Conservation (phyloP, 2,888 invertebrate genomes). For the Protophormia terraenovae region DNA sequence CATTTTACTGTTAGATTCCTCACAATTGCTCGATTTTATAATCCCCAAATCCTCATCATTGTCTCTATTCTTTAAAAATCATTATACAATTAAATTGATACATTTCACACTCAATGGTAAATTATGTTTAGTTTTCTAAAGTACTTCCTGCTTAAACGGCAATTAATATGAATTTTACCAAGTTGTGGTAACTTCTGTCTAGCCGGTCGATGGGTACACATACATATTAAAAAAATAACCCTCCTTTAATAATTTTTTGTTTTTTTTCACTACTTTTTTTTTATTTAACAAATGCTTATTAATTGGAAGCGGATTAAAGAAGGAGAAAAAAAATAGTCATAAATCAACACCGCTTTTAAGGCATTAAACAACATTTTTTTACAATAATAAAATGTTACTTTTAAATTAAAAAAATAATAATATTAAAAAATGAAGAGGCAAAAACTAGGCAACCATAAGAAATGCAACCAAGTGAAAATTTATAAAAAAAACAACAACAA, state of each 20-base stretch:
- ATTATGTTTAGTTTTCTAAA: not conserved
- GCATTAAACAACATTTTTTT: constrained; percentile 31
- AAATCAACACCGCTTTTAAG: constrained; percentile 54
- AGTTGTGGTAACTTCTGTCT: not conserved
- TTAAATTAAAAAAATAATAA: constrained; percentile 36
- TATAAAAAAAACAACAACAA: constrained; percentile 21
- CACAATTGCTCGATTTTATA: not conserved
- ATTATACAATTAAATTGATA: not conserved
- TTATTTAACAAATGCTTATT: constrained; percentile 44
- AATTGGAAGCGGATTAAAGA: constrained; percentile 59
- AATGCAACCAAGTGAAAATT: constrained; percentile 64
- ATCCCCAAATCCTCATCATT: no score
- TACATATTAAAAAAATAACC: not conserved
- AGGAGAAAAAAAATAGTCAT: constrained; percentile 36
- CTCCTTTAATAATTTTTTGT: not conserved
- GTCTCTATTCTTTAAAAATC: not conserved
- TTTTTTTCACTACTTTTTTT: no score
- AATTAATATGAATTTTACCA: not conserved
- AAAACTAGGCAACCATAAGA: constrained; percentile 61
- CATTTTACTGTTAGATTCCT: no score
- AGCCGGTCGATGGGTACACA: not conserved
- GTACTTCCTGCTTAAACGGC: constrained; percentile 26
- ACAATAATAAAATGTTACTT: constrained; percentile 50
- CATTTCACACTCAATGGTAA: not conserved
- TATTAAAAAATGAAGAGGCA: constrained; percentile 25